Base-by-base conservation (phyloP, 2,113 vertebrate genomes). In the Vanacampus margaritifer region DNA sequence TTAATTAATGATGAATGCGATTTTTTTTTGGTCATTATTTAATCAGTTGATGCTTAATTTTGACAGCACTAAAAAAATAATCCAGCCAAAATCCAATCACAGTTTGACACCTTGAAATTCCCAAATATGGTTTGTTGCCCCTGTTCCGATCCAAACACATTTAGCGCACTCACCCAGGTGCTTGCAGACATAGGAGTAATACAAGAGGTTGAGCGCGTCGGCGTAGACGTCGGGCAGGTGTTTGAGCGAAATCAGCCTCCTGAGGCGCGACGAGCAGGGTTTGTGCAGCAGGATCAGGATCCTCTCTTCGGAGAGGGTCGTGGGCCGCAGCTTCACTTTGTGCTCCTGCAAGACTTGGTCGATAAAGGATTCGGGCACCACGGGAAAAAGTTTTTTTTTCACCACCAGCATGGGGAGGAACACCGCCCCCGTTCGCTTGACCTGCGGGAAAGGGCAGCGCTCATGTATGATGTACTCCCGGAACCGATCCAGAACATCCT, bases 321-420 rank as follows among this genome's bases (percentile, higher is more conserved):
- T 94, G 51, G 97, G 97, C 0, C 96, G 92, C 50, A 99, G 91
- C 79, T 95, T 94, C 54, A 98, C 94, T 6, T 91, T 94, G 82
- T 96, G 95, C 68, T 95, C 92, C 86, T 98, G 97, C 65, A 99
- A 90, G 24, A 97, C 94, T 6, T 94, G 94, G 87, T 99, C 95
- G 3, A 99, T 90, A 0, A 90, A 93, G 0, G 75, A 39, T 0
- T 93, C 90, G 0, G 93, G 89, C n/a, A 99, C 92, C n/a, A 84
- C 88, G 0, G 95, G 93, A 76, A 98, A 99, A 35, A 99, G 91
- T 58, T 92, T 88, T 86, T 96, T 94, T 86, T 98, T 99, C 84
- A 98, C 92, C 81, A 98, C 92, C 1, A 96, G 88, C 90, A 98
- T 98, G 75, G 97, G 96, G 46, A 98, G 92, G 53, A 99, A 99